A percentile compares a stretch with the other conserved stretches of the same genome.
These are phyloP conservation scores for Phoenicopterus ruber DNA, from an alignment of 2,113 vertebrate genomes.

Conservation along the genomic window DNA sequence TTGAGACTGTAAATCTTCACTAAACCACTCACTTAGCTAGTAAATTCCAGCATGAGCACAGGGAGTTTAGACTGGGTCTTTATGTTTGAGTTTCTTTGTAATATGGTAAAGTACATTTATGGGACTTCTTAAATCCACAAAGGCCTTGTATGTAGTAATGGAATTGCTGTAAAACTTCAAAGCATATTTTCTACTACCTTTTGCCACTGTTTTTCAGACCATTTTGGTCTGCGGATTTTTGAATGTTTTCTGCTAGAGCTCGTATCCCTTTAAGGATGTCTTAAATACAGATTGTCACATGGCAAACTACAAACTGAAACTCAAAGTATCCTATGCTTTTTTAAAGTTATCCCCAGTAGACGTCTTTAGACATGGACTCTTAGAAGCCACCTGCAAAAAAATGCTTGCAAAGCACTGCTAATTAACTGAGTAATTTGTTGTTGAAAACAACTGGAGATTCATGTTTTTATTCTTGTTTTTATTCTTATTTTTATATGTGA, in stretches of 20 bases:
- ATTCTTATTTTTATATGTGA: no score
- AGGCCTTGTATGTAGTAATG: background rate
- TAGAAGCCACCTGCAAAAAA: background rate
- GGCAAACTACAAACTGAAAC: background rate
- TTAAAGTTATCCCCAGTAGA: background rate
- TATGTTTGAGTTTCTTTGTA: background rate
- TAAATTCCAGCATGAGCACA: background rate
- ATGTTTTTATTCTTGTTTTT: background rate
- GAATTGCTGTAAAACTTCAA: background rate
- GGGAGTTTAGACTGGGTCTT: background rate
- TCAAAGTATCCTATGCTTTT: background rate
- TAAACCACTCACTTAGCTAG: background rate
- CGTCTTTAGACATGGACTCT: background rate
- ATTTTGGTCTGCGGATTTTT: background rate
- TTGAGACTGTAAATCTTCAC: conserved; percentile 12
- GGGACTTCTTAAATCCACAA: background rate
- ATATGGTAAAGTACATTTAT: background rate
- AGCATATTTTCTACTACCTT: background rate
- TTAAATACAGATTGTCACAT: background rate
- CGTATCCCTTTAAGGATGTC: background rate
- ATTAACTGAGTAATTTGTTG: background rate
- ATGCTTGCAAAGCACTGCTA: background rate
- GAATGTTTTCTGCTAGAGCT: background rate
- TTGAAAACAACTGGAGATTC: background rate
- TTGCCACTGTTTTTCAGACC: background rate